Conservation (phyloP, 2,113 vertebrate species). For the Cyphomyrus plagiostoma region DNA sequence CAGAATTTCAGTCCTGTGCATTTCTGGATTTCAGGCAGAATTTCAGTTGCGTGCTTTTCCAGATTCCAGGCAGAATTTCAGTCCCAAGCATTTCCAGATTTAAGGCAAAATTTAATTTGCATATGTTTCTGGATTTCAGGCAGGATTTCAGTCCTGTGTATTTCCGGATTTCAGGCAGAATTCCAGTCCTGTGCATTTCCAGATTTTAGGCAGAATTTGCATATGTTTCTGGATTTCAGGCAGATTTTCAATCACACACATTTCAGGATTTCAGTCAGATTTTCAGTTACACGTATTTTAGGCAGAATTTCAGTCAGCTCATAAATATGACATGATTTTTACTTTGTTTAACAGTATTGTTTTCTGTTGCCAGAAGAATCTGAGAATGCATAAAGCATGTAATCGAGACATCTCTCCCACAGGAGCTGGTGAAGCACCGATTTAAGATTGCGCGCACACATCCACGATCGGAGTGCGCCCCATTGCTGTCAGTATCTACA, state of each 20-base stretch:
- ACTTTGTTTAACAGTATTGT: neutral
- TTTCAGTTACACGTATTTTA: neutral
- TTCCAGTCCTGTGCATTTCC: neutral
- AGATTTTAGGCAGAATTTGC: neutral
- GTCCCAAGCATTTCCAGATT: neutral
- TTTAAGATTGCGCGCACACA: neutral
- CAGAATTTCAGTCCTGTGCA: neutral
- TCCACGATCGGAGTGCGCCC: neutral
- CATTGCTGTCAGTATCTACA: conserved; percentile 10
- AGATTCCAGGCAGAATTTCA: neutral
- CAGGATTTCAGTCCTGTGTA: neutral
- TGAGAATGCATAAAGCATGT: neutral
- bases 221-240: neutral
- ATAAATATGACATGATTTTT: neutral
- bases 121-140: neutral
- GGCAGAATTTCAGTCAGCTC: neutral
- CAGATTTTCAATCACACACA: neutral
- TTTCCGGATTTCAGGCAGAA: neutral
- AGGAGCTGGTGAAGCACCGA: neutral
- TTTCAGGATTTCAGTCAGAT: neutral
- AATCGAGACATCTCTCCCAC: neutral
- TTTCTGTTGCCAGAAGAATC: neutral
- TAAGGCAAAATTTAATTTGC: neutral
- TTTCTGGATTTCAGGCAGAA: neutral
- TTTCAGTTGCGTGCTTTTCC: neutral